phyloP scores from a whole-genome alignment of 2,888 invertebrate species.

The Drosophila neutralis region DNA sequence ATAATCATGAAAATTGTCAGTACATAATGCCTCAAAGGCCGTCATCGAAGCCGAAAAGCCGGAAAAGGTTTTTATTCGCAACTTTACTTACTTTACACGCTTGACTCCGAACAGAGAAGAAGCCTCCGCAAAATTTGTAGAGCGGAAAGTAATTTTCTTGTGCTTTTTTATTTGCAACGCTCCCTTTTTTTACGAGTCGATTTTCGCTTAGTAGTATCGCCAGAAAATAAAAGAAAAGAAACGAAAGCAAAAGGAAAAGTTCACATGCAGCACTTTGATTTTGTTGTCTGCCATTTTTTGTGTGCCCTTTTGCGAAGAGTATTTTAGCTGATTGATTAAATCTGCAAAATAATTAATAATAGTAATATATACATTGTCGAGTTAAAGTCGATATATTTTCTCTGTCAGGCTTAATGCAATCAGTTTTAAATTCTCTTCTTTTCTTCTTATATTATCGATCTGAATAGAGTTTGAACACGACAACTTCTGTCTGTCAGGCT shows the following conservation, averaged over 20 bases:
- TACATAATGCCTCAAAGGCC: constrained; percentile 78
- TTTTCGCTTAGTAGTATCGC: constrained; percentile 53
- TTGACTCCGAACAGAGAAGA: constrained; percentile 55
- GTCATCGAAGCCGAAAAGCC: constrained; percentile 62
- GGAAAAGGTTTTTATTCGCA: constrained; percentile 77
- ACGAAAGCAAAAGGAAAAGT: constrained; percentile 43
- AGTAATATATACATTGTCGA: not conserved
- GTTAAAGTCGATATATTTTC: not conserved
- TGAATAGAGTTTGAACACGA: no score
- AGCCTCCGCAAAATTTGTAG: constrained; percentile 67
- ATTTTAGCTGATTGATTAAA: constrained; percentile 7
- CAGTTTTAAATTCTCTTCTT: not conserved
- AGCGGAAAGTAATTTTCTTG: constrained; percentile 80
- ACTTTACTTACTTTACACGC: constrained; percentile 80
- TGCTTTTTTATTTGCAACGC: constrained; percentile 66
- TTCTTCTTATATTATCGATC: not conserved
- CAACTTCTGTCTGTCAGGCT: not conserved
- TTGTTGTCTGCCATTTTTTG: constrained; percentile 65
- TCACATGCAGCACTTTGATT: constrained; percentile 77
- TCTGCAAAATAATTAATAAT: not conserved
- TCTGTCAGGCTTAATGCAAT: not conserved
- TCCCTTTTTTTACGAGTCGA: constrained; percentile 68
- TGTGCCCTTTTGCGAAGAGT: constrained; percentile 6
- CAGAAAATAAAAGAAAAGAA: constrained; percentile 20
- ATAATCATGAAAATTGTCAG: constrained; percentile 80